Conservation (phyloP, 2,797 vertebrate genomes). For the Myiotriccus ornatus region DNA sequence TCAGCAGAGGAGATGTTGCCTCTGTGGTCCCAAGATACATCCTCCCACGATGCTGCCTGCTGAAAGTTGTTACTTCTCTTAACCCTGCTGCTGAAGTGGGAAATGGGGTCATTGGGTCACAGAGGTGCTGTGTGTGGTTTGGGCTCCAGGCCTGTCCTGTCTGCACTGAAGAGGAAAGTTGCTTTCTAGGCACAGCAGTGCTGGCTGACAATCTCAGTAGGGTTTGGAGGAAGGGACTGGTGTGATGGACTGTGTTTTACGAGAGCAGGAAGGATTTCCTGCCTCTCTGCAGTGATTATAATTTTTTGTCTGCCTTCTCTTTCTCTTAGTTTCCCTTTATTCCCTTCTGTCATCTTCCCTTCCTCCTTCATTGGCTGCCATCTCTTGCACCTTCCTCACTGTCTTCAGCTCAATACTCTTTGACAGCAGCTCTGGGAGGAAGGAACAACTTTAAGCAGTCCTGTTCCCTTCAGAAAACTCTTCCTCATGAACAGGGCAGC, state of each 20-base stretch:
- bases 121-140: neutral
- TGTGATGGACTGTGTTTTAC: fast-evolving
- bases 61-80: neutral
- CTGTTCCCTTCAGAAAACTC: neutral
- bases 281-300: neutral
- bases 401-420: neutral
- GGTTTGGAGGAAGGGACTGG: neutral
- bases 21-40: neutral
- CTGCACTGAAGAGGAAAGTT: neutral
- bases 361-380: neutral
- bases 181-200: neutral
- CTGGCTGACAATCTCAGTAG: neutral
- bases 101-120: neutral
- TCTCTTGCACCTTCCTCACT: neutral
- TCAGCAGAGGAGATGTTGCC: neutral
- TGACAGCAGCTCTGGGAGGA: neutral
- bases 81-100: neutral
- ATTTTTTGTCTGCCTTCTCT: neutral
- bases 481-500: neutral
- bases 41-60: neutral
- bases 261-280: neutral
- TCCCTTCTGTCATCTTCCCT: neutral
- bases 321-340: neutral
- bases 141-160: neutral
- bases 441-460: neutral